Conservation (phyloP, 2,113 vertebrate genomes). For the Mesocricetus auratus region DNA sequence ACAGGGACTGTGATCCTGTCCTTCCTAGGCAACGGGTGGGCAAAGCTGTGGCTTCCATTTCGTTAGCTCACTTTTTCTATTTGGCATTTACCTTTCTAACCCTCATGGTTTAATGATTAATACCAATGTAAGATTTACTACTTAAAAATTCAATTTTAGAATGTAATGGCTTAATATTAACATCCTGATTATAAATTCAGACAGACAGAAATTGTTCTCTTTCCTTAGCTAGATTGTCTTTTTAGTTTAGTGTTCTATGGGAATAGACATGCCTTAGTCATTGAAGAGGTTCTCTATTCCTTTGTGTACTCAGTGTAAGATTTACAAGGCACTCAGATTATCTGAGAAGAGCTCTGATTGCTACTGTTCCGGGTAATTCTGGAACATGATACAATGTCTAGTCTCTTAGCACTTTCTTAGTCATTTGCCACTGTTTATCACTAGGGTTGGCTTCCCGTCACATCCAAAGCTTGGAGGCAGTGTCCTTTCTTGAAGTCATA, state of each 20-base stretch:
- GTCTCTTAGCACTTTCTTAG: background rate
- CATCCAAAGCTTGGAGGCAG: background rate
- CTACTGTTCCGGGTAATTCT: background rate
- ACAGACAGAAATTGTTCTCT: background rate
- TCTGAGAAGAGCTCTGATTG: background rate
- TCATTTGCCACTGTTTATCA: background rate
- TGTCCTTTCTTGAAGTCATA: background rate
- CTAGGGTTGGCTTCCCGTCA: background rate
- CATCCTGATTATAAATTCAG: background rate
- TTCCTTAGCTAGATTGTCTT: background rate
- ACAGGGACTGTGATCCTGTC: background rate
- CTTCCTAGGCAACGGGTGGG: background rate
- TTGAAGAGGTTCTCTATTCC: background rate
- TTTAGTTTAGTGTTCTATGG: background rate
- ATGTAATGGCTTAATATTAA: constrained; percentile 20
- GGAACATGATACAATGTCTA: background rate
- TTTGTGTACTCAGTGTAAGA: background rate
- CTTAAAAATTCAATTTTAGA: background rate
- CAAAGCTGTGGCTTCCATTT: background rate
- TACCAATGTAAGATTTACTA: background rate
- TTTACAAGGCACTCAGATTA: background rate
- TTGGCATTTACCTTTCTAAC: background rate
- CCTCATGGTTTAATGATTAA: background rate
- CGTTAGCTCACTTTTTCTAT: constrained; percentile 6
- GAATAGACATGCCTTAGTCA: background rate